Conservation (phyloP, 2,113 vertebrate genomes). For the Pygoscelis antarcticus region DNA sequence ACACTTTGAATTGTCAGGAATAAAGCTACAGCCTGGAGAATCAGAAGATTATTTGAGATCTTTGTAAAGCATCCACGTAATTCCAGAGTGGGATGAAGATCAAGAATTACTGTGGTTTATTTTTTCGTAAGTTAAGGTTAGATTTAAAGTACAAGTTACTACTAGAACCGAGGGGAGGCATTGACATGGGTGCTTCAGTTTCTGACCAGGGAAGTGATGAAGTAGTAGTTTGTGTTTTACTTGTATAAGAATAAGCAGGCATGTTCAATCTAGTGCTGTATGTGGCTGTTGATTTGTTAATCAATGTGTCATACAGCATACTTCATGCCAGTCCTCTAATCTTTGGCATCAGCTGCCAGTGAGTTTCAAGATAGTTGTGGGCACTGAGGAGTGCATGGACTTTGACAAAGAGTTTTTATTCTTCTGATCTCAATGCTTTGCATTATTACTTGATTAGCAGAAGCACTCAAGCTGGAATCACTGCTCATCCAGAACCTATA, state of each 20-base stretch:
- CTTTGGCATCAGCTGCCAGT: not conserved
- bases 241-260: not conserved
- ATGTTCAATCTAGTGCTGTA: not conserved
- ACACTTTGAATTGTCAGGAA: not conserved
- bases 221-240: not conserved
- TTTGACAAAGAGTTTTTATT: not conserved
- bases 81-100: not conserved
- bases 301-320: not conserved
- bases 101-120: not conserved
- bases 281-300: not conserved
- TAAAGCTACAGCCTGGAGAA: not conserved
- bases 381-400: not conserved
- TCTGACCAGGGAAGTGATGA: not conserved
- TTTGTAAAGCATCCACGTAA: not conserved
- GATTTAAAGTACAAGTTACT: not conserved
- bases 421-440: not conserved
- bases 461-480: not conserved
- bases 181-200: not conserved
- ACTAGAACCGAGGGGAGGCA: not conserved
- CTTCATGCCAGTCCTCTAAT: not conserved
- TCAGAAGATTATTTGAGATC: not conserved
- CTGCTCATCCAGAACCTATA: not conserved
- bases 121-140: not conserved
- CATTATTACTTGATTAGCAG: not conserved
- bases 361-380: not conserved